These are phyloP conservation scores for Neopipo cinnamomea DNA, from an alignment of 2,113 vertebrate species.

Conservation along the genomic window DNA sequence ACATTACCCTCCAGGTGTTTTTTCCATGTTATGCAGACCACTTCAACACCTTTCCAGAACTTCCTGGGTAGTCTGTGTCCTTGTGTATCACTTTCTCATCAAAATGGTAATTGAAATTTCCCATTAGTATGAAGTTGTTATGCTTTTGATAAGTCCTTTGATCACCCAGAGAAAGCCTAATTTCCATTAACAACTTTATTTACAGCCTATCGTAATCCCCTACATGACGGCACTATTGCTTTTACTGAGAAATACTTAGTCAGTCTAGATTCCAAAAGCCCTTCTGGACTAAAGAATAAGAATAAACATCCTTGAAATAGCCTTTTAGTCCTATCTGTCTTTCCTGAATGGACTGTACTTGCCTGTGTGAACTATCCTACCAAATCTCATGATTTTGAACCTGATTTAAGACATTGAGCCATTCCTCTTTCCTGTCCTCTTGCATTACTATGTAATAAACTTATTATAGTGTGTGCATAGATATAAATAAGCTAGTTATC, in stretches of 20 bases:
- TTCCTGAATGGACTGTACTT: background rate
- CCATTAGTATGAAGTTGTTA: background rate
- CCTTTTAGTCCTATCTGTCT: background rate
- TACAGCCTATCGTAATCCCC: background rate
- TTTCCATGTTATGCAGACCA: background rate
- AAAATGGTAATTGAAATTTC: background rate
- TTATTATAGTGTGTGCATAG: background rate
- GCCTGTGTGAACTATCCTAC: background rate
- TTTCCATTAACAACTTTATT: background rate
- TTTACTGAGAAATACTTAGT: background rate
- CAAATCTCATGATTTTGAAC: background rate
- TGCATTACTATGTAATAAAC: background rate
- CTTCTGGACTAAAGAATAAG: background rate
- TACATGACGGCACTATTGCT: background rate
- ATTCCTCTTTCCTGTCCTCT: background rate
- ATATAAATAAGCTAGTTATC: background rate
- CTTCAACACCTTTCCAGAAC: background rate
- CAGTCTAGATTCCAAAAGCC: background rate
- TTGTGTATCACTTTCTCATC: background rate
- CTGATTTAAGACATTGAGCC: background rate
- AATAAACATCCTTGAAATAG: background rate
- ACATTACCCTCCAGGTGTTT: background rate
- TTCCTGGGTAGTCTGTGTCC: background rate
- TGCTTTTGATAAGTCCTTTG: background rate
- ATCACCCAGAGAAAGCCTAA: background rate